Conservation (phyloP, 2,888 invertebrate genomes). For the Drosophila aldrichi region DNA sequence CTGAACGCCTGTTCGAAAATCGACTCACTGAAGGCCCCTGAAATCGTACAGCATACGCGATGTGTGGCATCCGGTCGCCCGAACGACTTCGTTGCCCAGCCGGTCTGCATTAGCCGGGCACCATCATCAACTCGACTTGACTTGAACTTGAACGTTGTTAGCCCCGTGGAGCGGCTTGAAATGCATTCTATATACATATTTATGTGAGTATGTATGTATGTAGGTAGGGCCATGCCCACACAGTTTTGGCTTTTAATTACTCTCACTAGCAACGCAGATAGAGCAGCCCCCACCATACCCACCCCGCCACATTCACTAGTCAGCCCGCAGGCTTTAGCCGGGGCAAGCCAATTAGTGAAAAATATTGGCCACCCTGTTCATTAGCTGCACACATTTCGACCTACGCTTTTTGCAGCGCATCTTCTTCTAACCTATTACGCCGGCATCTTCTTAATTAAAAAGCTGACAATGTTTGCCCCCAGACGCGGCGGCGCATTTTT, state of each 20-base stretch:
- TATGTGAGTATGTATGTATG: not conserved
- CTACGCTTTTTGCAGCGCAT: conserved; percentile 82
- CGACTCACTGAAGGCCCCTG: conserved; percentile 83
- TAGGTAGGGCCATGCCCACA: conserved; percentile 14
- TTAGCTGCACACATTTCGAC: conserved; percentile 83
- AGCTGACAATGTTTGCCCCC: conserved; percentile 74
- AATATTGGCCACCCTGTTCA: conserved; percentile 75
- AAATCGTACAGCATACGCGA: conserved; percentile 66
- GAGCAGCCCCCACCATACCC: not conserved
- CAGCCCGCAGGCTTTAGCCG: conserved; percentile 13
- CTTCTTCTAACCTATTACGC: conserved; percentile 84
- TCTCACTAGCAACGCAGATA: conserved; percentile 4
- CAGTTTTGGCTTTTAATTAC: conserved; percentile 61
- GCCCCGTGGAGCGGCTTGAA: not conserved
- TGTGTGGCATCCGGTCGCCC: conserved; percentile 19
- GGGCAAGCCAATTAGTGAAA: conserved; percentile 83
- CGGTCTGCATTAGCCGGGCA: not conserved
- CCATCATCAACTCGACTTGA: not conserved
- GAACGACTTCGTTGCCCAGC: conserved; percentile 37
- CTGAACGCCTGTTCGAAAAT: conserved; percentile 79
- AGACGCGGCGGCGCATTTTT: conserved; percentile 64
- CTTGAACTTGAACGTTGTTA: conserved; percentile 13
- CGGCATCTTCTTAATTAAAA: conserved; percentile 84
- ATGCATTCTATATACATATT: not conserved
- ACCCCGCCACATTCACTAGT: too few relatives aligned